phyloP scores from a whole-genome alignment of 2,797 vertebrate species.

The Staurois parvus region DNA sequence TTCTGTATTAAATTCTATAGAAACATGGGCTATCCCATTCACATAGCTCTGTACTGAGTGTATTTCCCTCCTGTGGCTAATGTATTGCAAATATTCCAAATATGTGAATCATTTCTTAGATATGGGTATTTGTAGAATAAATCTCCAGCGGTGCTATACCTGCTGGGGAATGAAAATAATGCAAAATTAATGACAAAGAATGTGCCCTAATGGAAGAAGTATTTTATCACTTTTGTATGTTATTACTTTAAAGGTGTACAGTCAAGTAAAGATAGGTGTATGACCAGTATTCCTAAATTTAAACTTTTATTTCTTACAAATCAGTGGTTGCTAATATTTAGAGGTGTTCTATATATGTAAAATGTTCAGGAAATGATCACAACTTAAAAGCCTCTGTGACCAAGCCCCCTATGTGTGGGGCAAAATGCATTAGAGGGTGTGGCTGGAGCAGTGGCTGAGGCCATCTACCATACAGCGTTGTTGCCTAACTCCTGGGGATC shows the following conservation, averaged over 20 bases:
- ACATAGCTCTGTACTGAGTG: neutral
- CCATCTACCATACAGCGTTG: too few species aligned
- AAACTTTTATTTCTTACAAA: too few species aligned
- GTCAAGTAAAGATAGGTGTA: neutral
- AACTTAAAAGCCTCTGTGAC: too few species aligned
- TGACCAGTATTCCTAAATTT: too few species aligned
- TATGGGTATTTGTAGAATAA: slow-evolving; percentile 1
- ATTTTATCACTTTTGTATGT: neutral
- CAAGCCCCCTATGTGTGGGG: too few species aligned
- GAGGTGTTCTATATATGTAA: too few species aligned
- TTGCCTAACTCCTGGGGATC: too few species aligned
- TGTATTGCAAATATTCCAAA: slow-evolving; percentile 13
- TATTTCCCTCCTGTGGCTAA: slow-evolving; percentile 8
- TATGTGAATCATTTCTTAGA: slow-evolving; percentile 3
- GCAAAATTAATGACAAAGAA: neutral
- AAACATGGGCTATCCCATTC: neutral
- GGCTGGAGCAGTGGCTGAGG: too few species aligned
- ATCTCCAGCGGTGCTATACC: neutral
- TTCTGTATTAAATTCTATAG: slow-evolving; percentile 16
- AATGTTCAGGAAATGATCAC: too few species aligned
- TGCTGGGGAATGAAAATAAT: neutral
- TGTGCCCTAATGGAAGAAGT: neutral
- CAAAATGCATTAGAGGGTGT: too few species aligned
- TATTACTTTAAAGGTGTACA: neutral
- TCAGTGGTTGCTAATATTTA: too few species aligned